Evolutionary conservation across 2,797 vertebrate genomes (phyloP), one percentile per base, ranked within the genome.

Genomic region (Falco peregrinus): DNA sequence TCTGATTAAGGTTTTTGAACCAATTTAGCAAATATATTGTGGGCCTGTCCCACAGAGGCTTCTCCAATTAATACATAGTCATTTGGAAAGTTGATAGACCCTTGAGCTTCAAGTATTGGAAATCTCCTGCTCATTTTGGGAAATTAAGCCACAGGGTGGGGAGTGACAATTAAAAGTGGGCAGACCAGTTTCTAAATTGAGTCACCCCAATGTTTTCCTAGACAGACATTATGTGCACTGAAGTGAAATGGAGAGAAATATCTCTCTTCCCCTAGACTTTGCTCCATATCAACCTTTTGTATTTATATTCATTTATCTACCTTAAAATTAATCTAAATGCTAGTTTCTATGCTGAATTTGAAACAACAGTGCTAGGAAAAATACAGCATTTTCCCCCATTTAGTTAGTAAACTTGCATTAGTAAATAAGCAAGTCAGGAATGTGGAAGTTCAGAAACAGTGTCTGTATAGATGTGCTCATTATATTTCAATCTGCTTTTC

Each of bases 81-180:
- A 3, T 70, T 77, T 70, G 8, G 37, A 59, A 75, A 67, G 10
- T 33, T 78, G 53, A 26, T n/a, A 39, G 24, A 33, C 13, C 53
- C 41, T 59, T 20, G 29, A 86, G 9, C 20, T 69, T 74, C 16
- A 41, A 39, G 11, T 74, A 39, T 11, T 73, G 41, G 63, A 64
- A 76, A 79, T 80, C 4, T 67, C 21, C 10, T 26, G 2, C 68
- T n/a, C 0, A 0, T 70, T 69, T 86, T 47, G 37, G 10, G 73
- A 83, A 70, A 13, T 64, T 83, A 90, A 57, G 16, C n/a, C 53
- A 39, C 24, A 43, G 28, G 22, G 5, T 8, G 9, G 21, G 26
- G 12, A 9, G 5, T 14, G 29, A 65, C 20, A 43, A 20, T 0
- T 1, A 1, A 47, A 73, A 84, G 51, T 5, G 3, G 16, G 10